Conservation (phyloP, 2,888 invertebrate genomes). For the Macrophya annulata region DNA sequence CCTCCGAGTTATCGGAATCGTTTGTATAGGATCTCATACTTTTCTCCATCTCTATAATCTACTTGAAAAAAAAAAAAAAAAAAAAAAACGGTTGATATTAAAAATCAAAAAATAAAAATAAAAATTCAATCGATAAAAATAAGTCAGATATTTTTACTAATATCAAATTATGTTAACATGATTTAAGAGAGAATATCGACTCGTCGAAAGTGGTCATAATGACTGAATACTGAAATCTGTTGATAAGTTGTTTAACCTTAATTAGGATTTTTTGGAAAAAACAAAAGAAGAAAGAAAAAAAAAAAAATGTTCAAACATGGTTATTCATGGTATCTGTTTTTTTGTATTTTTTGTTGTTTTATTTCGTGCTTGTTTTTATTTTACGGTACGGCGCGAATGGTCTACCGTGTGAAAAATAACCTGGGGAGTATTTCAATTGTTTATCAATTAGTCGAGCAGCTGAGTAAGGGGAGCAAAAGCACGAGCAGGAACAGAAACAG, state of each 20-base stretch:
- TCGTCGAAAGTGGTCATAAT: neutral
- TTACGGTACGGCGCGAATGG: neutral
- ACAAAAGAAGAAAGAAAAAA: too few species aligned
- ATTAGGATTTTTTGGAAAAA: neutral
- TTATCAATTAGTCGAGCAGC: constrained; percentile 47
- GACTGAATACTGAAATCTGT: neutral
- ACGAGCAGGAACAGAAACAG: neutral
- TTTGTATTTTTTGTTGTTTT: neutral
- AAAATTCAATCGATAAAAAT: neutral
- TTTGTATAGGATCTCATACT: neutral
- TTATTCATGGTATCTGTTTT: neutral
- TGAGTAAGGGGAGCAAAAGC: constrained; percentile 8
- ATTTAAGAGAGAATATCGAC: neutral
- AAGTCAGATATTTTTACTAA: too few species aligned
- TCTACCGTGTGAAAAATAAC: constrained; percentile 13
- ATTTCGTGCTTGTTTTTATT: neutral
- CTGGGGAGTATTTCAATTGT: constrained; percentile 43
- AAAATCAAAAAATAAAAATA: neutral
- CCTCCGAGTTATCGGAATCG: neutral
- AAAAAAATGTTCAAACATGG: neutral
- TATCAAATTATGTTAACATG: neutral
- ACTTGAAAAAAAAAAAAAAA: neutral
- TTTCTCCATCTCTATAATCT: too few species aligned
- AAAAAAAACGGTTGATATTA: neutral
- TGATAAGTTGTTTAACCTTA: neutral